phyloP scores from a whole-genome alignment of 2,113 vertebrate species.

The Serilophus lunatus region DNA sequence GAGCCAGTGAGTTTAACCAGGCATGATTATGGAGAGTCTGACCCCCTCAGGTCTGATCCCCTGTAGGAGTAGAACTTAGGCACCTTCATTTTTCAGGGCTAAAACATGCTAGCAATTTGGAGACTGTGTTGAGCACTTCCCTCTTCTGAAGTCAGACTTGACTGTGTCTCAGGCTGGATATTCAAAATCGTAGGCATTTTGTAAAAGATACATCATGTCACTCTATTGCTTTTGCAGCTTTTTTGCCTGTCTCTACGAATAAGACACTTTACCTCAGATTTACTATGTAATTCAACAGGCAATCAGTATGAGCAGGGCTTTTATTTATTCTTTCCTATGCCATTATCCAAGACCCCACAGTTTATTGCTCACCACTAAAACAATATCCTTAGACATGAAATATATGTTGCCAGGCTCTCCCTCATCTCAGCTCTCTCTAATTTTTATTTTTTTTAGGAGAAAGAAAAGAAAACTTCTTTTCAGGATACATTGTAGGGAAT shows the following conservation, averaged over 20 bases:
- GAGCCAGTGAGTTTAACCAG: neutral
- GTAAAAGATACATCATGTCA: neutral
- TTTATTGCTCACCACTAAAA: conserved; percentile 43
- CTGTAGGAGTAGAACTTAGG: neutral
- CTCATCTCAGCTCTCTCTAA: neutral
- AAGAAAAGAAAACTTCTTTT: conserved; percentile 56
- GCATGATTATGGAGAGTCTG: neutral
- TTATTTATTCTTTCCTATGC: conserved; percentile 20
- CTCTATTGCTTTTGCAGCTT: neutral
- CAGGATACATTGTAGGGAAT: conserved; percentile 20
- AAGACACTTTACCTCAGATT: neutral
- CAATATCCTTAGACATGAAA: conserved; percentile 39
- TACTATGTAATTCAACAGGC: neutral
- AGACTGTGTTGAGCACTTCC: neutral
- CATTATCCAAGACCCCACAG: neutral
- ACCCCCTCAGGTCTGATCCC: neutral
- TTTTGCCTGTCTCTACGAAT: neutral
- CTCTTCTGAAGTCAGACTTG: neutral
- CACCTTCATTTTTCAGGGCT: neutral
- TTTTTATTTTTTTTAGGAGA: neutral
- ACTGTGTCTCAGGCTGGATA: neutral
- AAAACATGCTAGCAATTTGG: neutral
- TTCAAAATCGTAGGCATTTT: neutral
- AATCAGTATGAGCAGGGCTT: neutral
- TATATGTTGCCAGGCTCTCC: neutral